Percentiles rank a stretch among this genome's conserved stretches.
These are phyloP conservation scores for Pammene fasciana DNA, from an alignment of 2,888 invertebrate genomes.

Conservation along the genomic window DNA sequence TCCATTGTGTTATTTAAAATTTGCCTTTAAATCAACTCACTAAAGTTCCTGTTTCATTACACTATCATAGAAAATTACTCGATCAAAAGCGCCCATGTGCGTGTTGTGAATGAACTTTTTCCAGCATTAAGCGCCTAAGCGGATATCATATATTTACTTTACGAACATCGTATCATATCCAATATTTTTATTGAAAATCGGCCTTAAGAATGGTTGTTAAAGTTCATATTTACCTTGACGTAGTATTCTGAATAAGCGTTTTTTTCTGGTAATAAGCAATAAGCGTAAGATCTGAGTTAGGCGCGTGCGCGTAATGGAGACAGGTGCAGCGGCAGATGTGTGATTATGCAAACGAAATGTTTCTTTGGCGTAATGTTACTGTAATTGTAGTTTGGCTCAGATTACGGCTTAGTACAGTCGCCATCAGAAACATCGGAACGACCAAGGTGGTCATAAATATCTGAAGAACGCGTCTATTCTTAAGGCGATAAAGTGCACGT, in stretches of 20 bases:
- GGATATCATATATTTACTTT: background rate
- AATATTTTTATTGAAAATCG: background rate
- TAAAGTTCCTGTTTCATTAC: background rate
- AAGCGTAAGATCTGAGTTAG: slow-evolving; percentile 30
- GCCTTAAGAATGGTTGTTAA: background rate
- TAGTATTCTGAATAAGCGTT: slow-evolving; percentile 17
- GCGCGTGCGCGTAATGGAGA: slow-evolving; percentile 38
- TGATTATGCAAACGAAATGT: slow-evolving; percentile 40
- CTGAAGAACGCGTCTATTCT: too few relatives aligned
- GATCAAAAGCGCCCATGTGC: background rate
- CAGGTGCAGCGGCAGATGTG: slow-evolving; percentile 34
- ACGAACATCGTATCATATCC: background rate
- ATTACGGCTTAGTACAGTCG: background rate
- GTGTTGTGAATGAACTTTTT: slow-evolving; percentile 17
- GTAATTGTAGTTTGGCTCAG: slow-evolving; percentile 26
- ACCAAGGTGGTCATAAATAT: too few relatives aligned
- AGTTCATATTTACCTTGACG: background rate
- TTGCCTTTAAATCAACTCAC: background rate
- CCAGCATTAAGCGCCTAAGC: slow-evolving; percentile 11
- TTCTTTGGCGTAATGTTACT: slow-evolving; percentile 32
- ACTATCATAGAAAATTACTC: background rate
- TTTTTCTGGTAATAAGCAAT: slow-evolving; percentile 32
- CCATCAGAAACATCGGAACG: too few relatives aligned
- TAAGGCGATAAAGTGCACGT: too few relatives aligned
- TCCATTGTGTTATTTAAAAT: background rate